These are phyloP conservation scores for Drosophila sp. DNA, from an alignment of 1,140 invertebrate species.

Conservation along the genomic window DNA sequence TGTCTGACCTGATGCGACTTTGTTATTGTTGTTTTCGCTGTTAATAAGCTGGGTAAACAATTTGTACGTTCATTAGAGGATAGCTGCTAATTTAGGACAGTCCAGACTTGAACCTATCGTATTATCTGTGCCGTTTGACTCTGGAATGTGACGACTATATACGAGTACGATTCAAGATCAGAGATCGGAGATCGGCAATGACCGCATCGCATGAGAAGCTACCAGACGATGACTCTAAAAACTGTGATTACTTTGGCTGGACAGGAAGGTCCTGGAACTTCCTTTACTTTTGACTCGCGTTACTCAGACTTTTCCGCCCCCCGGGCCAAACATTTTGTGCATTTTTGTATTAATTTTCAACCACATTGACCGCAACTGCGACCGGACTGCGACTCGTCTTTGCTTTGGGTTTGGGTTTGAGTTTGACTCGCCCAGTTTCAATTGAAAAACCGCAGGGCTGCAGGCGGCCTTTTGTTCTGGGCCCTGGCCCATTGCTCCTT, in stretches of 20 bases:
- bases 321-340: constrained; percentile 9
- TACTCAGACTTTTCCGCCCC: neutral
- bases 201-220: neutral
- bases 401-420: too few relatives aligned
- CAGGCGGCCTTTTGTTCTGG: constrained; percentile 40
- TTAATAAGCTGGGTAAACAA: constrained; percentile 68
- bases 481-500: neutral
- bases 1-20: constrained; percentile 38
- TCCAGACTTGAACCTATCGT: constrained; percentile 49
- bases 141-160: constrained; percentile 41
- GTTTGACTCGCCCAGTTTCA: constrained; percentile 27
- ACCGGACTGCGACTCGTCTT: constrained; percentile 5
- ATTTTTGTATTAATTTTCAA: constrained; percentile 46
- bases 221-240: neutral
- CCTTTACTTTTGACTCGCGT: neutral
- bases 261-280: constrained; percentile 23
- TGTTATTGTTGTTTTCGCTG: constrained; percentile 24
- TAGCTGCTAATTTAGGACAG: constrained; percentile 78
- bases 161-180: too few relatives aligned
- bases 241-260: neutral
- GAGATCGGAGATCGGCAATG: neutral
- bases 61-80: constrained; percentile 71
- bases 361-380: constrained; percentile 43
- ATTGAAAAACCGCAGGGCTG: constrained; percentile 52
- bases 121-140: constrained; percentile 40